Percentiles rank a stretch among this genome's conserved stretches.
Evolutionary conservation across 2,888 invertebrate genomes (phyloP).

Genomic region (Trissolcus japonicus): DNA sequence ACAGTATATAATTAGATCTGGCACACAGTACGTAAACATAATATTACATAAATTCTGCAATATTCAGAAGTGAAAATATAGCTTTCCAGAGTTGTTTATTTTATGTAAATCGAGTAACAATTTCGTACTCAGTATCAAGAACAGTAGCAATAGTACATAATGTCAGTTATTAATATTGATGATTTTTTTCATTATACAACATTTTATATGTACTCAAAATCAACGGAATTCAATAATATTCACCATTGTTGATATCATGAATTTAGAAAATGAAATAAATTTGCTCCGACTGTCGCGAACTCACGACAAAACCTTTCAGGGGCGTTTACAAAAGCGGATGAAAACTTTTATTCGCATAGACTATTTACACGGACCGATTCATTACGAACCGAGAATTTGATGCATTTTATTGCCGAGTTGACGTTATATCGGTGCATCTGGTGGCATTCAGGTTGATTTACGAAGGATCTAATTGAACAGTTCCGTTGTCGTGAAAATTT

Average conservation of each 20-base stretch:
- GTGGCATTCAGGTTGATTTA: slow-evolving; percentile 45
- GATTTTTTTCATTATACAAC: too few relatives aligned
- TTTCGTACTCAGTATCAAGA: too few relatives aligned
- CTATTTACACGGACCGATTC: slow-evolving; percentile 6
- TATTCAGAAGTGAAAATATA: not conserved
- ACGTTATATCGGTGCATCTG: slow-evolving; percentile 27
- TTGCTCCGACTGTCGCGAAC: not conserved
- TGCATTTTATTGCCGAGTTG: slow-evolving; percentile 38
- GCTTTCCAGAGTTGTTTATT: not conserved
- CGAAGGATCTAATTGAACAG: slow-evolving; percentile 46
- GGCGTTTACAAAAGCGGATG: not conserved
- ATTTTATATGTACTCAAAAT: too few relatives aligned
- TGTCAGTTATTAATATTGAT: too few relatives aligned
- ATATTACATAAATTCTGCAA: not conserved
- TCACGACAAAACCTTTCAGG: not conserved
- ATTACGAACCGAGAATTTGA: slow-evolving; percentile 16
- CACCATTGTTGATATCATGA: too few relatives aligned
- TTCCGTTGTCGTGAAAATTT: slow-evolving; percentile 47
- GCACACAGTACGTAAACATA: not conserved
- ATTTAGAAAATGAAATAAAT: too few relatives aligned
- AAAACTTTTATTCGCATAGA: slow-evolving; percentile 3
- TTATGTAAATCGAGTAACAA: not conserved
- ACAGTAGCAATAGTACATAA: too few relatives aligned
- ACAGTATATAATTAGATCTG: not conserved
- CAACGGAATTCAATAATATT: too few relatives aligned